Evolutionary conservation across 2,888 invertebrate genomes (phyloP), one percentile per base, ranked within the genome.

Genomic region (Acronicta aceris): DNA sequence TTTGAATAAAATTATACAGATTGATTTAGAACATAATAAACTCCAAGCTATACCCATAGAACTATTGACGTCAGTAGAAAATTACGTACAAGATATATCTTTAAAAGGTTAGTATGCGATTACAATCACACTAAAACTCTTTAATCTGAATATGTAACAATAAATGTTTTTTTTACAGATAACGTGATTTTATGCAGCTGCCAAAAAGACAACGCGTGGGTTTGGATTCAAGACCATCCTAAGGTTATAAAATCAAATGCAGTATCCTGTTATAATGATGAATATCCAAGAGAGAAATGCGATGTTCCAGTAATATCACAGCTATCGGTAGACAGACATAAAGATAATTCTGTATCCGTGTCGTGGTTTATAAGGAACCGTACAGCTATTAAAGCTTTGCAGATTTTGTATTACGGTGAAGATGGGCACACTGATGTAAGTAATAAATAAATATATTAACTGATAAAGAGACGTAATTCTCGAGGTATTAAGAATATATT

Each of bases 331-430:
- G 97, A 98, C 91, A 98, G 98, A 89, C 97, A 98, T 69, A 97
- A 97, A 85, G 97, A 98, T 42, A 97, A 97, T 86, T 97, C 98
- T 48, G 96, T 98, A 50, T 96, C 98, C 56, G 97, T 98, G 12
- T 97, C 98, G 17, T 98, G 98, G 98, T 97, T 98, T 86, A 97
- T 97, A 81, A 95, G 98, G 79, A 98, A 98, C 89, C 97, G 98
- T 81, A 97, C 97, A 21, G 97, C 97, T 43, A 95, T 98, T 67
- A 97, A 97, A 84, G 98, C 97, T 50, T 97, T 97, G 84, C 97
- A 97, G 92, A 96, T 98, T 76, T 96, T 97, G 65, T 98, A 98
- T 89, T 97, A 98, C 85, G 96, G 88, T 27, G 93, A 94, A 79
- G 88, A 89, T 59, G 72, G 82, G 15, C 82, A 82, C 61, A 79